A percentile compares a stretch with the other conserved stretches of the same genome.
These are phyloP conservation scores for Quiscalus mexicanus DNA, from an alignment of 2,113 vertebrate genomes.

Conservation along the genomic window DNA sequence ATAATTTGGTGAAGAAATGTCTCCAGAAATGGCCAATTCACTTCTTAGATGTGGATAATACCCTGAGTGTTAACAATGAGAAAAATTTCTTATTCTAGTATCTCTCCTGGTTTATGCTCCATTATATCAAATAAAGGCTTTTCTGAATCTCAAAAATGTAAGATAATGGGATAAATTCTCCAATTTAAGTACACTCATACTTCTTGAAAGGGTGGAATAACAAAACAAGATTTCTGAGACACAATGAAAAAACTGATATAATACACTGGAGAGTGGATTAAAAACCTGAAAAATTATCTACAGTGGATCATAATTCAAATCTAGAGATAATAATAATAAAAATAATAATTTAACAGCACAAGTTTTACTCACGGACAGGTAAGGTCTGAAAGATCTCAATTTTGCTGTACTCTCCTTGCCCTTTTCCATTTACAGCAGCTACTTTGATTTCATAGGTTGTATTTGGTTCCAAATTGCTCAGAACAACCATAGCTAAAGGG, in stretches of 20 bases:
- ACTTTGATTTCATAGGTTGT: conserved; percentile 95
- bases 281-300: not conserved
- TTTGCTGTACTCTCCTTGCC: conserved; percentile 95
- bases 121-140: not conserved
- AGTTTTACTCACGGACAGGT: conserved; percentile 89
- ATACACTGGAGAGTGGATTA: not conserved
- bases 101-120: not conserved
- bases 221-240: not conserved
- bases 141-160: not conserved
- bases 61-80: not conserved
- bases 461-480: conserved; percentile 93
- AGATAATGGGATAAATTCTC: not conserved
- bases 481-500: conserved; percentile 85
- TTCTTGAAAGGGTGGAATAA: not conserved
- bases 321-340: not conserved
- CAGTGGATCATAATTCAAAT: not conserved
- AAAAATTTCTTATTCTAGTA: not conserved
- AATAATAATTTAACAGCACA: not conserved
- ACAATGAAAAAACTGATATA: not conserved
- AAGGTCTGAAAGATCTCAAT: conserved; percentile 93
- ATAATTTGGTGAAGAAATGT: not conserved
- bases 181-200: not conserved
- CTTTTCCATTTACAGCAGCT: conserved; percentile 96
- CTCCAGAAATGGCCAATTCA: not conserved
- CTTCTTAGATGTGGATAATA: not conserved